Evolutionary conservation across 1,140 invertebrate species (phyloP), one percentile per base, ranked within the genome.

Genomic region (Thereuonema tuberculata): DNA sequence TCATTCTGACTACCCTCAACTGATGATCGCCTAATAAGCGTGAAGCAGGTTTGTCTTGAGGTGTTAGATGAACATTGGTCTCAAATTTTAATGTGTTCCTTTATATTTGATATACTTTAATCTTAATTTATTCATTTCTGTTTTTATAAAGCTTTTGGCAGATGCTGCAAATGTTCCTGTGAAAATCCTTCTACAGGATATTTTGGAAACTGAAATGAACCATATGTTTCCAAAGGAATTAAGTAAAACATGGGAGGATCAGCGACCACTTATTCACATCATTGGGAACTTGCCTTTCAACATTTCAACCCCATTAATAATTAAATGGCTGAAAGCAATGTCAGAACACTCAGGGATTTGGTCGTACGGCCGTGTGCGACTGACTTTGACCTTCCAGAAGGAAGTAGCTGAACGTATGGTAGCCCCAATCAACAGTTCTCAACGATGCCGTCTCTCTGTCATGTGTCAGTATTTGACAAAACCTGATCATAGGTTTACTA

Each of bases 211-310:
- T 64, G 82, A 93, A 69, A 78, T 97, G 68, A 76, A 80, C 57
- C 71, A 79, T 50, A 72, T 86, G 58, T 85, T 97, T 70, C 80
- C 83, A 1, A 68, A 80, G 62, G 80, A 82, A 52, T 68, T 74
- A 1, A 77, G 73, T 64, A 70, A 62, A 52, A 70, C 75, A 26
- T 80, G 79, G 79, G 80, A 84, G 1, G 70, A 71, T 48, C 60
- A 65, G 21, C 68, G 77, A n/a, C 86, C 89, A 24, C 81, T 81
- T 24, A 76, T 93, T 28, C 82, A 85, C 69, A 68, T 99, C n/a
- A 90, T 99, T 68, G 96, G 96, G 28, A 99, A 99, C 77, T 76
- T 99, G 52, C 97, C 97, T 1, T 99, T 99, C 72, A 95, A 84
- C 72, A 83, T 99, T 14, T 89, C 96, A 2, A 97, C 94, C 5